phyloP scores from a whole-genome alignment of 2,888 invertebrate genomes.

The Dysmachus trigonus region DNA sequence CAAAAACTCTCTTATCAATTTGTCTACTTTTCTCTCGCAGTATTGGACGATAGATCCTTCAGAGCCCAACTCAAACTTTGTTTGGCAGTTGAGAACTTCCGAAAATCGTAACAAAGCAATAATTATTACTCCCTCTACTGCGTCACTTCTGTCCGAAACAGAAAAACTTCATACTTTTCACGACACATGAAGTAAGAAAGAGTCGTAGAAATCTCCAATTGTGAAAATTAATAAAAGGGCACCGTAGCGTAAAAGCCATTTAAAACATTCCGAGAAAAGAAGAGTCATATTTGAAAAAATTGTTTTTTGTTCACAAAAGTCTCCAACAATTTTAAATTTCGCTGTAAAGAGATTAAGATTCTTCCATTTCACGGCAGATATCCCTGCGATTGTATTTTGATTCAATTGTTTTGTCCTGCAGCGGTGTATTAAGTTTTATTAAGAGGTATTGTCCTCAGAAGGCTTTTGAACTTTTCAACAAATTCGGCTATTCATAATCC shows the following conservation, averaged over 20 bases:
- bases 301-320: background rate
- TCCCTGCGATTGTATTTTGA: background rate
- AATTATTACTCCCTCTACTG: background rate
- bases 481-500: background rate
- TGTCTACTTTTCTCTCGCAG: background rate
- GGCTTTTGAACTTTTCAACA: background rate
- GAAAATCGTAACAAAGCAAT: background rate
- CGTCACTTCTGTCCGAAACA: background rate
- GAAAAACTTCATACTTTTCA: background rate
- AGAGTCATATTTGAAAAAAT: background rate
- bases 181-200: background rate
- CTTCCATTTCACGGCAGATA: background rate
- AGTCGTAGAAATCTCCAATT: background rate
- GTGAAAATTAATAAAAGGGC: background rate
- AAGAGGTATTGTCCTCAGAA: background rate
- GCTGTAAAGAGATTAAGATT: background rate
- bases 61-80: background rate
- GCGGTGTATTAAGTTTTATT: background rate
- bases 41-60: background rate
- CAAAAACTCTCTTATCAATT: background rate
- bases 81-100: background rate
- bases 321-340: background rate
- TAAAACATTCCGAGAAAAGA: background rate
- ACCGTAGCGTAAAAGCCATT: background rate
- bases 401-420: background rate